A percentile compares a stretch with the other conserved stretches of the same genome.
Conservation (phyloP, 2,888 invertebrate genomes). For the Conistra vaccinii region DNA sequence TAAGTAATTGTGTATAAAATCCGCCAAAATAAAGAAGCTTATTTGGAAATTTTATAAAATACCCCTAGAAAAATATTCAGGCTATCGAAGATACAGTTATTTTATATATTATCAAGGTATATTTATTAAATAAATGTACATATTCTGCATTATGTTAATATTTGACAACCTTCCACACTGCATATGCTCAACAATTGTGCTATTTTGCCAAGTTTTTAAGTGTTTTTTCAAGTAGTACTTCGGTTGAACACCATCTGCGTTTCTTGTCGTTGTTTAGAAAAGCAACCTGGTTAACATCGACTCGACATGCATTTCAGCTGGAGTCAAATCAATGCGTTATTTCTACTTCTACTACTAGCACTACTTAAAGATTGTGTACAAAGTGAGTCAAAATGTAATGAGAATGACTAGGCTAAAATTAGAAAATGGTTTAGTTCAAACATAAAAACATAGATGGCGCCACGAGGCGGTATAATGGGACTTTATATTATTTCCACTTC, state of each 20-base stretch:
- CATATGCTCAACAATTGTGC: background rate
- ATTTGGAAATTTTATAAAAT: background rate
- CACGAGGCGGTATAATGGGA: background rate
- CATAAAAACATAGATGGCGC: slow-evolving; percentile 40
- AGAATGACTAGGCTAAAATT: background rate
- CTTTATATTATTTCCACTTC: background rate
- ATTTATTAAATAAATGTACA: background rate
- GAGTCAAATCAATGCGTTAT: background rate
- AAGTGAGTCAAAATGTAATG: background rate
- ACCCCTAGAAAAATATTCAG: background rate
- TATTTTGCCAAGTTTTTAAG: background rate
- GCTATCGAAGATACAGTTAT: background rate
- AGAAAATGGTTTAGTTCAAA: slow-evolving; percentile 4
- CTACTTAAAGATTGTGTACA: background rate
- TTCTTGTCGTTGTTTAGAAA: background rate
- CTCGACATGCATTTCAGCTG: background rate
- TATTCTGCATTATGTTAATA: background rate
- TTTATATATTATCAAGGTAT: background rate
- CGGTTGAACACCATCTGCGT: background rate
- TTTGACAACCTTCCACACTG: background rate
- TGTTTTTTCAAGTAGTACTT: background rate
- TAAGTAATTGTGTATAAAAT: background rate
- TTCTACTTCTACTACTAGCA: background rate
- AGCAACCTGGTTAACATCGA: background rate
- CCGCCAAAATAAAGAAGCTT: background rate